A percentile compares a stretch with the other conserved stretches of the same genome.
Conservation (phyloP, 2,113 vertebrate genomes). For the Lasiurus cinereus region DNA sequence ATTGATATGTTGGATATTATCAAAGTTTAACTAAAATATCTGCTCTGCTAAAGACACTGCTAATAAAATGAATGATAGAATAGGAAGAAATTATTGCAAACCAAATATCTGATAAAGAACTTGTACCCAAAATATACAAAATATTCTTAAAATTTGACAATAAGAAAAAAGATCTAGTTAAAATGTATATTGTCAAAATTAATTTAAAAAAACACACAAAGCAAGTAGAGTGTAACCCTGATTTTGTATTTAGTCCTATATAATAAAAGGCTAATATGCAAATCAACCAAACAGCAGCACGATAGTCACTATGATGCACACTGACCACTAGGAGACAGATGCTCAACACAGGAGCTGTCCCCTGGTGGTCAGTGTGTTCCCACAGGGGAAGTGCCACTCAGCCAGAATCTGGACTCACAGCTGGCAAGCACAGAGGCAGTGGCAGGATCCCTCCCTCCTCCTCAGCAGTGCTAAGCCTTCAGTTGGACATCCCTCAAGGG, state of each 20-base stretch:
- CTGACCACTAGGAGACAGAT: no score
- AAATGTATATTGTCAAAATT: not conserved
- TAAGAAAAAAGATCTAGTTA: not conserved
- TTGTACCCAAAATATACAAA: constrained; percentile 13
- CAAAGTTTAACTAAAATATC: constrained; percentile 32
- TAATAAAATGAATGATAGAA: constrained; percentile 28
- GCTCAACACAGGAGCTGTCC: no score
- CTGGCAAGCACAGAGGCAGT: no score
- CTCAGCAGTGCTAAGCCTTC: no score
- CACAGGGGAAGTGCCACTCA: no score
- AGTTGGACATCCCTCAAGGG: no score
- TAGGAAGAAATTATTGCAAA: constrained; percentile 32
- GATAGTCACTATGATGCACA: no score
- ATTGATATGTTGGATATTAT: not conserved
- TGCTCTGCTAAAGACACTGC: not conserved
- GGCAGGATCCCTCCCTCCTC: no score
- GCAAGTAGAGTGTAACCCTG: not conserved
- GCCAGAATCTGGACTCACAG: no score
- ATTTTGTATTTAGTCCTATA: not conserved
- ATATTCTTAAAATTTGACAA: not conserved
- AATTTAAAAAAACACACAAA: not conserved
- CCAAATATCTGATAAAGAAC: not conserved
- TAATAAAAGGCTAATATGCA: no score
- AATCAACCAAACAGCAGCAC: no score
- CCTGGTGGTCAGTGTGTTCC: no score